Conservation (phyloP, 2,797 vertebrate species). For the Morelia viridis region DNA sequence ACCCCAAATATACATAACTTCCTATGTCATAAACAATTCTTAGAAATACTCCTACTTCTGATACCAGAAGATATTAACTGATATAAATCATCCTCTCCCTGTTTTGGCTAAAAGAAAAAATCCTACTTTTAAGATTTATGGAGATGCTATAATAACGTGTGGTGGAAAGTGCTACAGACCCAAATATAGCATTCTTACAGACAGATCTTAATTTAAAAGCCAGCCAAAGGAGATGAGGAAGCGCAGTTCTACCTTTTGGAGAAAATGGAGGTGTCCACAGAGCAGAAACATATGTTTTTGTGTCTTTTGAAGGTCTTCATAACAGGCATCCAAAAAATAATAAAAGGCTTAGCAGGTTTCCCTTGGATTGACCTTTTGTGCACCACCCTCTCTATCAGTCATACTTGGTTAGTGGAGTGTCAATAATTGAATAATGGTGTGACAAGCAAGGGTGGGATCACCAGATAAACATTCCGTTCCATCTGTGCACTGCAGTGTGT, state of each 20-base stretch:
- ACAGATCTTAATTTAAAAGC: constrained; percentile 59
- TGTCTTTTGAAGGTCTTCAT: constrained; percentile 51
- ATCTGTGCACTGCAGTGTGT: neutral
- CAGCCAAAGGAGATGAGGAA: constrained; percentile 51
- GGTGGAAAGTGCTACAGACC: neutral
- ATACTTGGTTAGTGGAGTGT: constrained; percentile 62
- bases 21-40: neutral
- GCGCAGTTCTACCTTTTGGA: constrained; percentile 52
- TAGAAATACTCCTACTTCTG: neutral
- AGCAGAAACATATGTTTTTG: constrained; percentile 37
- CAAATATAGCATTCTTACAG: neutral
- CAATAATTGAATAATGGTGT: constrained; percentile 63
- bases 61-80: neutral
- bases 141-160: constrained; percentile 50
- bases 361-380: constrained; percentile 54
- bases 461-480: neutral
- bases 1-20: neutral
- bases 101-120: neutral
- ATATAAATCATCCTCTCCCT: neutral
- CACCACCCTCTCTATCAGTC: constrained; percentile 53
- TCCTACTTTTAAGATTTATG: constrained; percentile 40
- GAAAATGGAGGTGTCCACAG: constrained; percentile 49
- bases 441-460: constrained; percentile 8
- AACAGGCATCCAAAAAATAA: constrained; percentile 20
- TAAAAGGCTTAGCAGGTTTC: constrained; percentile 37